These are phyloP conservation scores for Oreonectes daqikongensis DNA, from an alignment of 2,797 vertebrate species.

Conservation along the genomic window DNA sequence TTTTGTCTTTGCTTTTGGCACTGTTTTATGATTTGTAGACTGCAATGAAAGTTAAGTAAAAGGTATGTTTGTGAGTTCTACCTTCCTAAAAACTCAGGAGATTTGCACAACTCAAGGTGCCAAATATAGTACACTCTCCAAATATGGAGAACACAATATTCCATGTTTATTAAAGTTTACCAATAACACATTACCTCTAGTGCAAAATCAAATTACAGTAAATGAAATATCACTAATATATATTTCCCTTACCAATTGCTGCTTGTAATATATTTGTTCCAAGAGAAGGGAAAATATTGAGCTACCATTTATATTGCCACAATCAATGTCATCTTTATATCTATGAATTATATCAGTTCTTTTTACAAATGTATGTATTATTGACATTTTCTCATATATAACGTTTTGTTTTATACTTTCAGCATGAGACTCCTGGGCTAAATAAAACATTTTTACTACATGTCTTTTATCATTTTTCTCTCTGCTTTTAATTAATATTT, in stretches of 20 bases:
- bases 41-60: background rate
- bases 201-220: background rate
- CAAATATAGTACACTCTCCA: constrained; percentile 12
- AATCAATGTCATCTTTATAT: constrained; percentile 1
- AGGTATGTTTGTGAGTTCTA: background rate
- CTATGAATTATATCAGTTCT: background rate
- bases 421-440: background rate
- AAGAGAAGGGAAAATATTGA: constrained; percentile 35
- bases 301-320: background rate
- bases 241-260: background rate
- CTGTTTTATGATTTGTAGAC: constrained; percentile 2
- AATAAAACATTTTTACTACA: constrained; percentile 7
- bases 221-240: constrained; percentile 1
- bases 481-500: background rate
- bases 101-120: constrained; percentile 20
- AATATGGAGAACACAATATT: background rate
- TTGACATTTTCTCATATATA: constrained; percentile 2
- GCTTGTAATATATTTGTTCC: constrained; percentile 13
- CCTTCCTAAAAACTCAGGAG: constrained; percentile 30
- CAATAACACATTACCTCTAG: constrained; percentile 13
- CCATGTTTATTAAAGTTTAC: constrained; percentile 2
- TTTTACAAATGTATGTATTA: background rate
- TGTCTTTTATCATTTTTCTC: too few relatives aligned
- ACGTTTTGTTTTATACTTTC: constrained; percentile 10
- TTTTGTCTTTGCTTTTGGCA: background rate